Evolutionary conservation across 2,888 invertebrate species (phyloP), one percentile per base, ranked within the genome.

Genomic region (Selenia dentaria): DNA sequence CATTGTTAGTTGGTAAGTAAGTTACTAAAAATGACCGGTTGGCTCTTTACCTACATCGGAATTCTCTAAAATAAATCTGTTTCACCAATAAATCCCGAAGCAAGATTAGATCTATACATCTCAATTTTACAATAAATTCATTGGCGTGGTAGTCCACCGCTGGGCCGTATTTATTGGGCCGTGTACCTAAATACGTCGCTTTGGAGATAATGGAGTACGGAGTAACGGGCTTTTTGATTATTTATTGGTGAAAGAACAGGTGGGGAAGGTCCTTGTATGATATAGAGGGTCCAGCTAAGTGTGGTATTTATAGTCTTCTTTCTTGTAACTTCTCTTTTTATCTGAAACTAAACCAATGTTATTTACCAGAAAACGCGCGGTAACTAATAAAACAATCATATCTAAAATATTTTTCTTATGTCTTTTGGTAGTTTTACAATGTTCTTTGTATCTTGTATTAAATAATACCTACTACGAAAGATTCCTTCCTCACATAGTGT

Each of bases 101-200:
- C 37, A 51, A 83, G 88, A 89, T 89, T 87, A 89, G 87, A 89
- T 89, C 88, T 83, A 73, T 85, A 85, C 76, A 77, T 83, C 87
- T 88, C 84, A 88, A 88, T 88, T 84, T 85, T 81, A 79, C 76
- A 74, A 75, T 79, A 79, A 85, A 87, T 88, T 83, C 85, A 83
- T 84, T 74, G 74, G 74, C 72, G 61, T 68, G 69, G 66, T 57
- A 71, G 68, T 74, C 71, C 67, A 44, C 47, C 37, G 60, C 59
- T 47, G 57, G 59, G 56, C 63, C 60, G 67, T 83, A 85, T 86
- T 85, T 87, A 84, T 85, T 72, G 65, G 65, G 67, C 58, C 54
- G 74, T 74, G 64, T 84, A 83, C 86, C 79, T 86, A 85, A 79
- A 87, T 87, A 80, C 79, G 78, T 81, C 79, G 76, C 32, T 78